phyloP scores from a whole-genome alignment of 2,888 invertebrate genomes.

The Acleris holmiana region DNA sequence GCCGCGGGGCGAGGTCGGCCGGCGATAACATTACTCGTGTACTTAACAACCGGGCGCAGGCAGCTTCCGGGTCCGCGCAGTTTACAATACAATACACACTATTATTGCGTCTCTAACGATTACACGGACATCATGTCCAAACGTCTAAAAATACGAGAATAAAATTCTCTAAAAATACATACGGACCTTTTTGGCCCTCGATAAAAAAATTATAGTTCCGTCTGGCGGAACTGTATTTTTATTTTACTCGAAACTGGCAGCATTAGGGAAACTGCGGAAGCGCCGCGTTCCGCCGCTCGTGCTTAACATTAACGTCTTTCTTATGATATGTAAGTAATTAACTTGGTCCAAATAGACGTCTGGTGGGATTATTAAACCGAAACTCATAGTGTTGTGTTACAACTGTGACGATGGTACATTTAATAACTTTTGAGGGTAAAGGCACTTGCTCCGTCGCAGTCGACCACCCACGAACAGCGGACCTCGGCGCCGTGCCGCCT shows the following conservation, averaged over 20 bases:
- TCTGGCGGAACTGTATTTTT: neutral
- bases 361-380: slow-evolving; percentile 22
- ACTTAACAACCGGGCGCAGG: slow-evolving; percentile 27
- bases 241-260: slow-evolving; percentile 32
- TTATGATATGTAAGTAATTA: slow-evolving; percentile 32
- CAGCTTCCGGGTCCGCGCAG: slow-evolving; percentile 35
- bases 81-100: slow-evolving; percentile 25
- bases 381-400: too few species aligned
- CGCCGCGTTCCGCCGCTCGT: slow-evolving; percentile 15
- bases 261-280: slow-evolving; percentile 13
- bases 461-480: slow-evolving; percentile 11
- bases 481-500: slow-evolving; percentile 7
- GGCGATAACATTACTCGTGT: slow-evolving; percentile 38
- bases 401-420: too few species aligned
- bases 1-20: slow-evolving; percentile 41
- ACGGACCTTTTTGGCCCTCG: slow-evolving; percentile 5
- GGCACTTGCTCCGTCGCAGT: slow-evolving; percentile 1
- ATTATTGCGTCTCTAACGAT: slow-evolving; percentile 25
- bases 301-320: slow-evolving; percentile 5
- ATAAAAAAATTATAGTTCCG: neutral
- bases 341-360: slow-evolving; percentile 27
- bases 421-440: too few species aligned
- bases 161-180: slow-evolving; percentile 33
- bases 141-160: slow-evolving; percentile 24
- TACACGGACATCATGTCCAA: neutral